These are phyloP conservation scores for Oryzias celebensis DNA, from an alignment of 2,113 vertebrate genomes.

Conservation along the genomic window DNA sequence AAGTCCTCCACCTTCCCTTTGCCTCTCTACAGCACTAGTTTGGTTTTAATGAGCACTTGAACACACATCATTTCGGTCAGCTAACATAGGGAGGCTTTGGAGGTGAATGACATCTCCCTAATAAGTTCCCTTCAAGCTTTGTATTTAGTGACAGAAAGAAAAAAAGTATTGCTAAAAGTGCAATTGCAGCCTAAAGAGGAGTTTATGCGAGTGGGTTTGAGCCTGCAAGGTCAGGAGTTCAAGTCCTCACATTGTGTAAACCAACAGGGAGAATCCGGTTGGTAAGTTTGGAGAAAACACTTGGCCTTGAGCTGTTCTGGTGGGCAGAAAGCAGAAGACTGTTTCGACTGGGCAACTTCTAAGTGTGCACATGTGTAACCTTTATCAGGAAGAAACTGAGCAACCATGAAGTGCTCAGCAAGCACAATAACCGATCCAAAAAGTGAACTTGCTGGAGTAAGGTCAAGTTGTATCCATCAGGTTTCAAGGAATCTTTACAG, in stretches of 20 bases:
- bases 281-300: slow-evolving; percentile 18
- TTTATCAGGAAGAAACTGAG: slow-evolving; percentile 21
- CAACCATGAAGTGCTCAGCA: slow-evolving; percentile 34
- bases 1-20: slow-evolving; percentile 4
- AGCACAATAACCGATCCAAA: slow-evolving; percentile 47
- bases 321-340: slow-evolving; percentile 26
- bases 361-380: slow-evolving; percentile 42
- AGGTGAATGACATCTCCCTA: slow-evolving; percentile 25
- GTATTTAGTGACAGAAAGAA: not conserved
- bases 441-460: slow-evolving; percentile 35
- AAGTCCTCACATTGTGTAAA: slow-evolving; percentile 15
- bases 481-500: not conserved
- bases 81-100: slow-evolving; percentile 1
- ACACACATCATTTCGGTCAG: slow-evolving; percentile 25
- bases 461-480: slow-evolving; percentile 40
- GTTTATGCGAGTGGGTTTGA: not conserved
- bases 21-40: slow-evolving; percentile 34
- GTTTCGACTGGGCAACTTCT: slow-evolving; percentile 27
- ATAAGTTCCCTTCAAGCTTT: slow-evolving; percentile 10
- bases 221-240: slow-evolving; percentile 35
- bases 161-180: not conserved
- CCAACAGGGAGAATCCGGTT: slow-evolving; percentile 12
- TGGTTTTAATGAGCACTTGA: slow-evolving; percentile 50
- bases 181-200: slow-evolving; percentile 23
- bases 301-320: slow-evolving; percentile 17